These are phyloP conservation scores for Sebastes hubbsi DNA, from an alignment of 2,797 vertebrate genomes.

Conservation along the genomic window DNA sequence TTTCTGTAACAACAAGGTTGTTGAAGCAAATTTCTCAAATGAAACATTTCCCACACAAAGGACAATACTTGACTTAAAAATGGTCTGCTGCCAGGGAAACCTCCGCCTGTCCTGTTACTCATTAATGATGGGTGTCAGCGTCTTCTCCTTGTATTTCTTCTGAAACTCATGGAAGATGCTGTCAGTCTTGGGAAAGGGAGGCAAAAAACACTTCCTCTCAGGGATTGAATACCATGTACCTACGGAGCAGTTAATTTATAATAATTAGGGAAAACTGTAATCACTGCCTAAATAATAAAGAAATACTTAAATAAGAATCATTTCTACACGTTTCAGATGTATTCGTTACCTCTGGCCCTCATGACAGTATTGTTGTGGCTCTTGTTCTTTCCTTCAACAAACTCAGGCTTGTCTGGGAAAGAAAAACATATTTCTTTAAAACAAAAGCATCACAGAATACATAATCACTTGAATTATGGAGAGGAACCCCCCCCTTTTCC, in stretches of 20 bases:
- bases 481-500: not conserved
- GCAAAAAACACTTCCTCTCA: conserved; percentile 3
- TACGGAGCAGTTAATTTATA: not conserved
- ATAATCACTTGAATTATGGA: not conserved
- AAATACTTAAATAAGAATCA: not conserved
- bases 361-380: not conserved
- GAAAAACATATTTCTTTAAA: not conserved
- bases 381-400: not conserved
- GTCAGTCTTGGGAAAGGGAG: not conserved
- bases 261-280: not conserved
- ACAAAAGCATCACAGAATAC: not conserved
- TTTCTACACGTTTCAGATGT: not conserved
- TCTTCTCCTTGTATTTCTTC: conserved; percentile 64
- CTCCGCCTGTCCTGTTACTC: not conserved
- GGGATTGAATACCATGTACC: conserved; percentile 55
- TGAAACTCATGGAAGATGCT: conserved; percentile 66
- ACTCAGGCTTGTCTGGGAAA: not conserved
- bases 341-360: conserved; percentile 21
- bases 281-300: not conserved
- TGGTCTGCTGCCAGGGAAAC: not conserved
- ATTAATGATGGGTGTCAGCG: not conserved
- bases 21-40: not conserved
- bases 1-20: not conserved
- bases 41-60: not conserved
- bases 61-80: not conserved